These are phyloP conservation scores for Hecatera dysodea DNA, from an alignment of 2,888 invertebrate species.

Conservation along the genomic window DNA sequence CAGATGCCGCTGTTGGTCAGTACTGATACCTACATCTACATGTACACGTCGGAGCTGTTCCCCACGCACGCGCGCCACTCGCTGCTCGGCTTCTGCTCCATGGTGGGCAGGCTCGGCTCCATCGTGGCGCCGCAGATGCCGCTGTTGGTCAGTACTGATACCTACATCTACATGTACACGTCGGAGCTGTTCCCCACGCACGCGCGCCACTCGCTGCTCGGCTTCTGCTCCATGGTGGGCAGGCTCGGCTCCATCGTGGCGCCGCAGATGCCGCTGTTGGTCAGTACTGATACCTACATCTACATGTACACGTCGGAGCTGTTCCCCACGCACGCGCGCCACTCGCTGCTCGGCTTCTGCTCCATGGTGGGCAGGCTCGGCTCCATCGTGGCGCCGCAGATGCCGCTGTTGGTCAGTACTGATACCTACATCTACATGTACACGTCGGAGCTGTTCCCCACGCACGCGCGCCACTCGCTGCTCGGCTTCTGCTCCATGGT, in stretches of 20 bases:
- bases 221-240: constrained; percentile 94
- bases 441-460: constrained; percentile 94
- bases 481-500: constrained; percentile 94
- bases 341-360: constrained; percentile 93
- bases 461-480: constrained; percentile 92
- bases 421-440: constrained; percentile 91
- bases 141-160: constrained; percentile 86
- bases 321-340: constrained; percentile 93
- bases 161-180: constrained; percentile 92
- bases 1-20: constrained; percentile 92
- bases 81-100: constrained; percentile 93
- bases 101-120: constrained; percentile 94
- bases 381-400: constrained; percentile 94
- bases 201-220: constrained; percentile 92
- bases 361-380: constrained; percentile 94
- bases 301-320: constrained; percentile 94
- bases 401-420: constrained; percentile 91
- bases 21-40: constrained; percentile 85
- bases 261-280: constrained; percentile 93
- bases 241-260: constrained; percentile 94
- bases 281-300: constrained; percentile 76
- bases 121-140: constrained; percentile 94
- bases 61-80: constrained; percentile 93
- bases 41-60: constrained; percentile 94
- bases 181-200: constrained; percentile 94